These are phyloP conservation scores for Lasioglossum leucozonium DNA, from an alignment of 2,888 invertebrate species.

Conservation along the genomic window DNA sequence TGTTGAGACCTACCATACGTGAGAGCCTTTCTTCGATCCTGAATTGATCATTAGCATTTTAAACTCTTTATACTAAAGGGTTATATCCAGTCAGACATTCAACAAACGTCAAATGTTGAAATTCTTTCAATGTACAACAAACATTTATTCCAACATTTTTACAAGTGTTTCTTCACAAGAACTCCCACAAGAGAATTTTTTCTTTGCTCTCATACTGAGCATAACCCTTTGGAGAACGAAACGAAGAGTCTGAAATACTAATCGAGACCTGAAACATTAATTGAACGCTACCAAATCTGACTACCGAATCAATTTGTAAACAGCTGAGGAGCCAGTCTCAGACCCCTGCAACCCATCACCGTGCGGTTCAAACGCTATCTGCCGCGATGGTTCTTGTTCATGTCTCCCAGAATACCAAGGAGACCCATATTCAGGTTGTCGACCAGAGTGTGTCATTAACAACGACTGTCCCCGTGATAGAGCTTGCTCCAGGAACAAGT, in stretches of 20 bases:
- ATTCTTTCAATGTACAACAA: background rate
- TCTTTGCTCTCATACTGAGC: background rate
- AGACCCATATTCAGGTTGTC: conserved; percentile 85
- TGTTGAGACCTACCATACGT: conserved; percentile 77
- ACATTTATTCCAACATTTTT: background rate
- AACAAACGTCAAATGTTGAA: background rate
- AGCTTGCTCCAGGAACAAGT: conserved; percentile 85
- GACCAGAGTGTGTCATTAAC: conserved; percentile 84
- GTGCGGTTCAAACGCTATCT: conserved; percentile 85
- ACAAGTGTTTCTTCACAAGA: no score
- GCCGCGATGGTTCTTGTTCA: conserved; percentile 87
- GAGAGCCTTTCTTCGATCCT: conserved; percentile 32
- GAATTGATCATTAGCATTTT: background rate
- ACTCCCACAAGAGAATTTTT: background rate
- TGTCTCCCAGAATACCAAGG: conserved; percentile 88
- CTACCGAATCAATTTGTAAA: background rate
- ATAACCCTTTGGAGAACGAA: background rate
- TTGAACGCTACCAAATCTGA: background rate
- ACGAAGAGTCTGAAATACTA: background rate
- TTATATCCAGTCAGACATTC: background rate
- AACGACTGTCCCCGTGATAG: conserved; percentile 83
- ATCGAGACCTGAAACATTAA: background rate
- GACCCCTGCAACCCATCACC: conserved; percentile 92
- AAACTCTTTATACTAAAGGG: background rate
- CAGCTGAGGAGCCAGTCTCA: conserved; percentile 51